Conservation (phyloP, 92 coral and sea anemone genomes). For the Montipora capitata region DNA sequence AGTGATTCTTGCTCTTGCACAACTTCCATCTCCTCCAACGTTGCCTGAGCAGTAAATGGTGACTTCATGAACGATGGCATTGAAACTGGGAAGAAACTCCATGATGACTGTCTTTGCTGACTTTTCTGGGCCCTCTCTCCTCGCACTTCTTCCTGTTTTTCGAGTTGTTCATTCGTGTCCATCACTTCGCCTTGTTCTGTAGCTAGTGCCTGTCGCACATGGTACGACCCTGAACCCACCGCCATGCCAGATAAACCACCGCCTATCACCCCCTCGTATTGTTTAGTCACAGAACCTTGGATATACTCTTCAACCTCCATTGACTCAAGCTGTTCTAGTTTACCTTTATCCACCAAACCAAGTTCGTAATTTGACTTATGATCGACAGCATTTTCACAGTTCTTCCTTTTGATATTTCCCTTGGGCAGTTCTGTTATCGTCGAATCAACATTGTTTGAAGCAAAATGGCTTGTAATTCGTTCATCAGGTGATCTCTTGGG, state of each 20-base stretch:
- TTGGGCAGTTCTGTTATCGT: background rate
- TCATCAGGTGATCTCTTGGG: background rate
- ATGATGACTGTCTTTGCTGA: background rate
- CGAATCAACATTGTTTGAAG: too few relatives aligned
- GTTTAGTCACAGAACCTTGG: background rate
- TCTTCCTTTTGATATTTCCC: conserved; percentile 8
- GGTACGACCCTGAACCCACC: background rate
- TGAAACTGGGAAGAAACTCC: conserved; percentile 3
- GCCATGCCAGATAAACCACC: background rate
- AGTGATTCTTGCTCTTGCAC: background rate
- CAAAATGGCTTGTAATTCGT: background rate
- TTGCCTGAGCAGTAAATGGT: background rate
- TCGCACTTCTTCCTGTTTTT: background rate
- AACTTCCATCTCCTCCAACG: background rate
- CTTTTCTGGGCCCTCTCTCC: background rate
- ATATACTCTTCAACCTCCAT: conserved; percentile 4
- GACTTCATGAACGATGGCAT: background rate
- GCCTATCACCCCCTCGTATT: background rate
- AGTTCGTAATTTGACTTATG: background rate
- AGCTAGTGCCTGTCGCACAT: background rate
- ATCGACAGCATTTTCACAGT: background rate
- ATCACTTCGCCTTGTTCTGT: background rate
- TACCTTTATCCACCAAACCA: too few relatives aligned
- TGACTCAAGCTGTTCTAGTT: background rate
- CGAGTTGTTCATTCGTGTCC: background rate